These are phyloP conservation scores for Hydraecia micacea DNA, from an alignment of 2,888 invertebrate genomes.

Conservation along the genomic window DNA sequence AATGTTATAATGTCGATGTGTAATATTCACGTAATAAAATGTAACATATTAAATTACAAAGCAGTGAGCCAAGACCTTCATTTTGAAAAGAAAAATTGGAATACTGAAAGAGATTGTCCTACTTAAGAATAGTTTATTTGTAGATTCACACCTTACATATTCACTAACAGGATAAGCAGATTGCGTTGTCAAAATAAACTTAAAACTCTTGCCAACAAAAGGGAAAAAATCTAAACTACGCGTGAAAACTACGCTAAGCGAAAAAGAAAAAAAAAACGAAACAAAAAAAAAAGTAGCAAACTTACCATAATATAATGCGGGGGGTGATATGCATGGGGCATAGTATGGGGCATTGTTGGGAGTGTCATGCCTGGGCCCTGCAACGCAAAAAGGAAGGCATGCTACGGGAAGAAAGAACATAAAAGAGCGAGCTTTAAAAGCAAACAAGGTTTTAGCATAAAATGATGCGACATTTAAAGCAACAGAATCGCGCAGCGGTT, in stretches of 20 bases:
- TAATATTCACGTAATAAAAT: background rate
- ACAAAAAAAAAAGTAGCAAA: slow-evolving; percentile 65
- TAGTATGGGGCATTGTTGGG: slow-evolving; percentile 89
- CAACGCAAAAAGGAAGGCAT: slow-evolving; percentile 87
- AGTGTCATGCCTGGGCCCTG: slow-evolving; percentile 90
- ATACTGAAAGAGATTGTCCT: slow-evolving; percentile 12
- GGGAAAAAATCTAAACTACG: slow-evolving; percentile 46
- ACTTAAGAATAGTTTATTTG: background rate
- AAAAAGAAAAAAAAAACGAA: slow-evolving; percentile 49
- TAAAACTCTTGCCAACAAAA: slow-evolving; percentile 20
- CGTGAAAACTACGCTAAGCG: slow-evolving; percentile 62
- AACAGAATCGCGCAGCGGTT: slow-evolving; percentile 52
- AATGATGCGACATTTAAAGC: slow-evolving; percentile 76
- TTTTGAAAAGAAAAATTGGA: background rate
- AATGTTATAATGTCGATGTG: background rate
- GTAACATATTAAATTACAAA: background rate
- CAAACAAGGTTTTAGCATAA: slow-evolving; percentile 63
- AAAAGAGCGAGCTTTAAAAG: slow-evolving; percentile 69
- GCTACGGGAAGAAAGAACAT: slow-evolving; percentile 82
- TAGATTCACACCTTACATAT: slow-evolving; percentile 12
- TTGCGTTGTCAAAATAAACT: slow-evolving; percentile 22
- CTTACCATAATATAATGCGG: slow-evolving; percentile 90
- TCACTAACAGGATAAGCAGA: slow-evolving; percentile 12
- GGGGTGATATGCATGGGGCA: slow-evolving; percentile 90
- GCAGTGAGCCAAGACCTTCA: slow-evolving; percentile 26